Conservation (phyloP, 2,113 vertebrate genomes). For the Ameiurus melas region DNA sequence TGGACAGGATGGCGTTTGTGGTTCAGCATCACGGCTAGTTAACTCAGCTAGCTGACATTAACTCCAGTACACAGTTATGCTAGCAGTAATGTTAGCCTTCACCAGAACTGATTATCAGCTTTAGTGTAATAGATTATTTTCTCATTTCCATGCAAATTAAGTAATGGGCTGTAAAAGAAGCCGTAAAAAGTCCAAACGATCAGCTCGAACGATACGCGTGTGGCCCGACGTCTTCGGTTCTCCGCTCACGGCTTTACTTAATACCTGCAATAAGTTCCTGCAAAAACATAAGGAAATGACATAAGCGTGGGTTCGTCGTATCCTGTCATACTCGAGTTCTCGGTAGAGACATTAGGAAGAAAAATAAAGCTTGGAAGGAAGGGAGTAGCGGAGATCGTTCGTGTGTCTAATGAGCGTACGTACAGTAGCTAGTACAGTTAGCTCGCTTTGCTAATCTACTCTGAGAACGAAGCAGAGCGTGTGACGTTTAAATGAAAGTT, state of each 20-base stretch:
- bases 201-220: neutral
- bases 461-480: neutral
- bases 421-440: neutral
- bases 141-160: neutral
- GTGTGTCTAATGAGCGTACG: neutral
- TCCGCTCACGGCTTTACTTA: neutral
- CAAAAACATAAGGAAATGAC: neutral
- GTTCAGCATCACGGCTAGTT: neutral
- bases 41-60: neutral
- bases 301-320: neutral
- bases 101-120: neutral
- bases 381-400: neutral
- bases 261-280: neutral
- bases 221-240: neutral
- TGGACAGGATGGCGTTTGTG: too few relatives aligned
- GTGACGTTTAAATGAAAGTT: neutral
- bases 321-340: neutral
- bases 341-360: neutral
- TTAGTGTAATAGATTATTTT: neutral
- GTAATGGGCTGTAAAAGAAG: neutral
- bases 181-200: neutral
- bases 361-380: neutral
- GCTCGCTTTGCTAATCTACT: neutral
- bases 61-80: neutral
- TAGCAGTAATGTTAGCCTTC: neutral